Base-by-base conservation (phyloP, 2,113 vertebrate species). In the Bufo bufo region DNA sequence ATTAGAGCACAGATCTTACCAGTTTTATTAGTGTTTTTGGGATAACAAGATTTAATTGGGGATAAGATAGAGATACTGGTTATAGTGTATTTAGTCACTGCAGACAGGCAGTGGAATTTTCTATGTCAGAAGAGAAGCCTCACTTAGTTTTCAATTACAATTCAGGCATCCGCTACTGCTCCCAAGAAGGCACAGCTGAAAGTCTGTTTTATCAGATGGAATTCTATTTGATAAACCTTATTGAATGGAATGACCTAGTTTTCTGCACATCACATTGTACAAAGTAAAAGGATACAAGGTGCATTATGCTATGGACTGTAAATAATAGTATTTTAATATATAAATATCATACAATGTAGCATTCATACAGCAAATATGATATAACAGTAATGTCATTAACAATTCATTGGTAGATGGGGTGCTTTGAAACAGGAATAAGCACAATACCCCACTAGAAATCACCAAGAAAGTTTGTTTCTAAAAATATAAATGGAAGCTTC, bases 131-230 rank as follows among this genome's bases (percentile, higher is more conserved):
- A 82, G 33, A 65, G 43, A 63, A 45, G 59, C 17, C 49, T 82
- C 59, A 14, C 47, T 50, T 43, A 82, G 61, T 82, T 82, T 82
- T 66, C 45, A 49, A 82, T 66, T 65, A 82, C 19, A 82, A 23
- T 82, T 19, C 9, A 20, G 81, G 92, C 59, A 92, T 89, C 52
- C 16, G 4, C 11, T 50, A 50, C 43, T 65, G 43, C 58, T 82
- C 17, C 59, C 63, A 65, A 65, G 58, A 82, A 66, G 61, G 59
- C 81, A 66, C 19, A n/a, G 45, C 43, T 45, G 17, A 82, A 82
- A 82, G 58, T 47, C 45, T 59, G 16, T 65, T 63, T 82, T 82
- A 82, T 82, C 56, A 82, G 56, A 65, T 65, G 58, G 33, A 82
- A 82, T 49, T 82, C 58, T 82, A 19, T 82, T 82, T 82, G 80